Evolutionary conservation across 92 coral and sea anemone genomes (phyloP), one percentile per base, ranked within the genome.

Genomic region (Diadumene lineata): DNA sequence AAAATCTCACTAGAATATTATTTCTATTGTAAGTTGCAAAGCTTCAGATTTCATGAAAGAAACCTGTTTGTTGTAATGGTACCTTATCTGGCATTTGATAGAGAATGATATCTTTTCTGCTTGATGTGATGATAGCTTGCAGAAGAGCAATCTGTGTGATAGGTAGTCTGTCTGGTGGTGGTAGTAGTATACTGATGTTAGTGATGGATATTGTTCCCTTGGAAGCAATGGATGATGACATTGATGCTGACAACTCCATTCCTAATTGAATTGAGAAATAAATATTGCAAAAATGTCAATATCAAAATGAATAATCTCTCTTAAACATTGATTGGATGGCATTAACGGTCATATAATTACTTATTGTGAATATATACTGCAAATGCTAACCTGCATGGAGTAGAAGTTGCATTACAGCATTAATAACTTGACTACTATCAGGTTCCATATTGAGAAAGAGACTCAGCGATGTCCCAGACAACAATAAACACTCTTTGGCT

Each of bases 401-500:
- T 6, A 84, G 66, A 18, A 84, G 69, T 69, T 84, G 81, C 11
- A 58, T 28, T 24, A 84, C 50, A 43, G 46, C 69, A 60, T 79
- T 60, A 1, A 72, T 56, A 50, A 58, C 53, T 21, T 62, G 62
- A 18, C 64, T 31, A 23, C 28, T 65, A 27, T 66, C 76, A 43
- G 81, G 28, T 43, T 53, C 71, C 19, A 68, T 66, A 51, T 81
- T 71, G 23, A 84, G 60, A 25, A 79, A 74, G 17, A 84, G 58
- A 43, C 77, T 77, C 69, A 73, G 25, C 32, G 84, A 79, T 66
- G 82, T 84, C 33, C 85, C 89, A 79, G 85, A 66, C 1, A 84
- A 75, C 44, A 79, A 74, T 32, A 63, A 28, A 66, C 89, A 84
- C 63, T 84, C 85, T 78, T 84, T 84, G 10, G 75, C 80, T 68